Evolutionary conservation across 92 coral and sea anemone species (phyloP), one percentile per base, ranked within the genome.

Genomic region (Pocillopora grandis): DNA sequence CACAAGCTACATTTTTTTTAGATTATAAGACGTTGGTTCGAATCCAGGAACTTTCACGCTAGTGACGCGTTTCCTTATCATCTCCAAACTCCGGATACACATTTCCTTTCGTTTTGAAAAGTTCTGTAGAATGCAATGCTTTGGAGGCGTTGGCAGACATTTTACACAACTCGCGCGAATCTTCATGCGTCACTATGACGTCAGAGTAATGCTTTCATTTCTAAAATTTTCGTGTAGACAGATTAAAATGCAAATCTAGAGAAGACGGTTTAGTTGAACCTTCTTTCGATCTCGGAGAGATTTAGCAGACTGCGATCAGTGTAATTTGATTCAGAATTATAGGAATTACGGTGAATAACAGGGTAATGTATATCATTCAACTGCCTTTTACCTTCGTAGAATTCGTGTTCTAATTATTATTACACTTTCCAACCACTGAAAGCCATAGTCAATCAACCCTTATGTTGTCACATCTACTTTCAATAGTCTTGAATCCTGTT

Each of bases 121-220:
- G 8, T 42, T 42, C 52, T 42, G 52, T 42, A 42, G 8, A 42
- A 42, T 42, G 52, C 52, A 7, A 42, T 42, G 8, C 4, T 42
- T 42, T 42, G 52, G 52, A 42, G 52, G 52, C 52, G 62, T 17
- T 6, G 52, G 72, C 19, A 67, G 73, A 15, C 6, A 70, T 70
- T 16, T 70, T 20, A 70, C 57, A 21, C 70, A 66, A 66, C 31
- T 10, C 23, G 19, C 52, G 52, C 55, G 33, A 70, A 2, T n/a
- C 27, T 1, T n/a, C 84, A 10, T 80, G 76, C 84, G 84, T 81
- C 85, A 81, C 69, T 8, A 19, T 81, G 69, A 71, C 77, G 85
- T 71, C 85, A 71, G 55, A 60, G 8, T 15, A 56, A 58, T 69
- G 31, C 63, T n/a, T 69, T 20, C 85, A 58, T 70, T 70, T 55